phyloP scores from a whole-genome alignment of 2,113 vertebrate genomes.

The Fregetta grallaria region DNA sequence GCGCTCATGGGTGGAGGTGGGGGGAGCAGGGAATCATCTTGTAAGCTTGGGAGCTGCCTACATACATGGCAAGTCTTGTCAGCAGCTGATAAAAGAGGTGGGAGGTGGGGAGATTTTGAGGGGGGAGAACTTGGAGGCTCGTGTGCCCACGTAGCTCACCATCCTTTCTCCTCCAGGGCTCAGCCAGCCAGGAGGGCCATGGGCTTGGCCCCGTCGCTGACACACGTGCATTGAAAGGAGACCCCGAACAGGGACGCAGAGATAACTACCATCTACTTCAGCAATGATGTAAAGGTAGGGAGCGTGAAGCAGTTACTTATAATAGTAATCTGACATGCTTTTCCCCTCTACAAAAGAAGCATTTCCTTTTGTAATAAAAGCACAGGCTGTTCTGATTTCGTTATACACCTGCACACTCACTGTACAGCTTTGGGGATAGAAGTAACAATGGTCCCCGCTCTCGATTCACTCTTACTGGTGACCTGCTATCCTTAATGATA shows the following conservation, averaged over 20 bases:
- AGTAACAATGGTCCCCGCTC: neutral
- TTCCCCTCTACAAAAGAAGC: neutral
- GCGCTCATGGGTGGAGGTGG: neutral
- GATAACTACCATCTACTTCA: neutral
- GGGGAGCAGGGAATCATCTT: neutral
- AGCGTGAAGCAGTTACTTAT: neutral
- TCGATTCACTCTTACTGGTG: neutral
- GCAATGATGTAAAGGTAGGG: neutral
- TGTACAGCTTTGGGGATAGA: neutral
- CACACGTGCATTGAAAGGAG: neutral
- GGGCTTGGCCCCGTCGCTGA: neutral
- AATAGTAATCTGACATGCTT: constrained; percentile 15
- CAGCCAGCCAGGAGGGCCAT: neutral
- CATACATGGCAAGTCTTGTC: constrained; percentile 24
- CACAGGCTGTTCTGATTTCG: constrained; percentile 9
- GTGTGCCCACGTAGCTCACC: rapidly evolving
- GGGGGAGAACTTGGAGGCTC: neutral
- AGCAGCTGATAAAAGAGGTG: constrained; percentile 48
- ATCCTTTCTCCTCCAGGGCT: neutral
- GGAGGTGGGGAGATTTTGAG: constrained; percentile 39
- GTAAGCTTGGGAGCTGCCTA: constrained; percentile 43
- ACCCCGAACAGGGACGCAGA: neutral
- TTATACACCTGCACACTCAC: neutral
- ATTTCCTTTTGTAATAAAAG: constrained; percentile 30
- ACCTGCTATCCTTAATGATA: neutral